Percentiles rank a stretch among this genome's conserved stretches.
Evolutionary conservation across 2,888 invertebrate species (phyloP).

Genomic region (Metalampra italica): DNA sequence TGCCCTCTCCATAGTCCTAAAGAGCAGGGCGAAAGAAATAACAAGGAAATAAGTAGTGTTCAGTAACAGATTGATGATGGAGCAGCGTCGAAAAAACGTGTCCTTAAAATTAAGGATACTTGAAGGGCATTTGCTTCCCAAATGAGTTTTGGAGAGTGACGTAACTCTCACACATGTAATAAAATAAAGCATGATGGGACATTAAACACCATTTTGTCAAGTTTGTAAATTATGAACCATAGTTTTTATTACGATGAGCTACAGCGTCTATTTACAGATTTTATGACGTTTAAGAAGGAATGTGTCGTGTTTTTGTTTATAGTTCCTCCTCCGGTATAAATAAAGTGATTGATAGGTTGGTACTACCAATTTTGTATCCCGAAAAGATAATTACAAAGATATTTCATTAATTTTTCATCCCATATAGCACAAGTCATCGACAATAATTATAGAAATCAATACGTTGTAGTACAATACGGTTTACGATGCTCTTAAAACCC

Average conservation of each 20-base stretch:
- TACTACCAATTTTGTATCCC: constrained; percentile 9
- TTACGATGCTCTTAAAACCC: constrained; percentile 13
- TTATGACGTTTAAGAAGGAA: constrained; percentile 52
- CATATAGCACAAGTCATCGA: constrained; percentile 48
- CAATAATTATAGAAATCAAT: constrained; percentile 46
- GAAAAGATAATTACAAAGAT: constrained; percentile 6
- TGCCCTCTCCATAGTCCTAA: constrained; percentile 56
- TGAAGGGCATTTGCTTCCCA: constrained; percentile 49
- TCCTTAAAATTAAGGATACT: constrained; percentile 64
- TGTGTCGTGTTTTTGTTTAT: constrained; percentile 46
- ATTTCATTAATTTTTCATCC: constrained; percentile 19
- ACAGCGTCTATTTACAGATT: constrained; percentile 49
- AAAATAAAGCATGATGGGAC: constrained; percentile 49
- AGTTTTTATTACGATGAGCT: constrained; percentile 51
- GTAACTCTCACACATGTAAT: constrained; percentile 51
- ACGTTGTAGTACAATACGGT: constrained; percentile 22
- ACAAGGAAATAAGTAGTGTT: constrained; percentile 63
- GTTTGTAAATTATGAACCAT: constrained; percentile 58
- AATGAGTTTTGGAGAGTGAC: constrained; percentile 68
- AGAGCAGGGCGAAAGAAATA: constrained; percentile 67
- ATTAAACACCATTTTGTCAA: constrained; percentile 75
- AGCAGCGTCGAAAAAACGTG: constrained; percentile 61
- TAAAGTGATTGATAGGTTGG: constrained; percentile 20
- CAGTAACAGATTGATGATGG: constrained; percentile 68
- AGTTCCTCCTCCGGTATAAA: constrained; percentile 49